Evolutionary conservation across 2,888 invertebrate genomes (phyloP).

Genomic region (Hermodice carunculata): DNA sequence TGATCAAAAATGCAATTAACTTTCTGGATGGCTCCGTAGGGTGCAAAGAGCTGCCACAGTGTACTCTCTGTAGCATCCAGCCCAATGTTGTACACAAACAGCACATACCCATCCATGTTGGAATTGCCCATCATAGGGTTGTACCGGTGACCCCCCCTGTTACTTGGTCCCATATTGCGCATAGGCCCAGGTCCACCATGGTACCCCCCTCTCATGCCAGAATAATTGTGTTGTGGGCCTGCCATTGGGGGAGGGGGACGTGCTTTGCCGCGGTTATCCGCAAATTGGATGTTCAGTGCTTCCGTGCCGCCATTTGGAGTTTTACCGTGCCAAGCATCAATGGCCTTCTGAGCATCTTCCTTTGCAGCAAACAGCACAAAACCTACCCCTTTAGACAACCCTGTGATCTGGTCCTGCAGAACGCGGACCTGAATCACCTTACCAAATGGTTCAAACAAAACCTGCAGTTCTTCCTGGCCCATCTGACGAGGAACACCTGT

Average conservation of each 20-base stretch:
- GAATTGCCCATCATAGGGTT: too few relatives aligned
- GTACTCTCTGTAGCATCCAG: constrained; percentile 66
- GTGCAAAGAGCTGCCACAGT: constrained; percentile 67
- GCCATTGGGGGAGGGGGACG: too few relatives aligned
- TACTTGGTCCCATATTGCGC: neutral
- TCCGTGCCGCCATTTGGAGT: constrained; percentile 68
- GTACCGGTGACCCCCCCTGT: neutral
- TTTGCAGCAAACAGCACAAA: constrained; percentile 86
- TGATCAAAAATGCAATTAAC: constrained; percentile 67
- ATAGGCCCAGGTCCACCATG: too few relatives aligned
- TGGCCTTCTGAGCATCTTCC: constrained; percentile 83
- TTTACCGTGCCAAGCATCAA: constrained; percentile 31
- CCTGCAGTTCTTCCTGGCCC: constrained; percentile 83
- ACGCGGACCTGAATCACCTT: constrained; percentile 93
- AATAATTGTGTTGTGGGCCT: too few relatives aligned
- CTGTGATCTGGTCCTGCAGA: constrained; percentile 88
- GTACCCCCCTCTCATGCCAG: neutral
- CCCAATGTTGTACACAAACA: constrained; percentile 70
- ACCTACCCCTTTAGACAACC: constrained; percentile 91
- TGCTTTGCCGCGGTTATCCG: constrained; percentile 76
- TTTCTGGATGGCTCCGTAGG: constrained; percentile 68
- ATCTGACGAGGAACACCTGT: constrained; percentile 82
- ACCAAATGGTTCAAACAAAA: constrained; percentile 89
- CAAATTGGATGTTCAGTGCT: constrained; percentile 86
- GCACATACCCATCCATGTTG: constrained; percentile 57